Evolutionary conservation across 1,140 invertebrate genomes (phyloP).

Genomic region (Drosophila novamexicana): DNA sequence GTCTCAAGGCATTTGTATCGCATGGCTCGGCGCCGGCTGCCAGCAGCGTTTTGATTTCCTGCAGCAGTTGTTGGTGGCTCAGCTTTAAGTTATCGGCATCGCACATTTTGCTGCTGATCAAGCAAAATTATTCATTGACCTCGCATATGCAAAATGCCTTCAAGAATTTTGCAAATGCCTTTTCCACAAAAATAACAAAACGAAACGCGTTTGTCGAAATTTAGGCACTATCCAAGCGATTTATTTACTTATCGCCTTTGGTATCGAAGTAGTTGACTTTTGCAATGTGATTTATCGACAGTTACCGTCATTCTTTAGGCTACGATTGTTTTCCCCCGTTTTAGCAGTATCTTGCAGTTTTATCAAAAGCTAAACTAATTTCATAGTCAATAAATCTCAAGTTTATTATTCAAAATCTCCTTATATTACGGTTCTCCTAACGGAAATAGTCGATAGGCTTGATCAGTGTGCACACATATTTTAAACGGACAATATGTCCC

Average conservation of each 20-base stretch:
- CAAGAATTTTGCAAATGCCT: not conserved
- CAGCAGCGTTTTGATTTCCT: constrained; percentile 44
- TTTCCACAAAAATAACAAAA: not conserved
- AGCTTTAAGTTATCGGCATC: constrained; percentile 21
- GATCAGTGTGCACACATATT: constrained; percentile 29
- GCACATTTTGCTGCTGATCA: constrained; percentile 28
- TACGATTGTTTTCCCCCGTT: no score
- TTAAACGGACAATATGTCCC: not conserved
- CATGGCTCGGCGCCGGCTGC: constrained; percentile 1
- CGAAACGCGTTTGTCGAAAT: not conserved
- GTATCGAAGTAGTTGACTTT: not conserved
- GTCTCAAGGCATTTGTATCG: constrained; percentile 40
- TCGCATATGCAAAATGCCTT: not conserved
- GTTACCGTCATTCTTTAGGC: no score
- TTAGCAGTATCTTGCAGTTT: no score
- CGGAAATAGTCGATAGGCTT: not conserved
- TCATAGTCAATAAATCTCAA: no score
- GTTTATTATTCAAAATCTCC: not conserved
- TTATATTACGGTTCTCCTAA: not conserved
- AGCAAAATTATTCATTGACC: not conserved
- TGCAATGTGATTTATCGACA: not conserved
- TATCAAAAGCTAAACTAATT: no score
- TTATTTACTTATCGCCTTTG: constrained; percentile 4
- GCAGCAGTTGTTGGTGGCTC: constrained; percentile 37
- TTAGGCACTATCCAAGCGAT: constrained; percentile 1